Evolutionary conservation across 1,140 invertebrate genomes (phyloP).

Genomic region (Sinella curviseta): DNA sequence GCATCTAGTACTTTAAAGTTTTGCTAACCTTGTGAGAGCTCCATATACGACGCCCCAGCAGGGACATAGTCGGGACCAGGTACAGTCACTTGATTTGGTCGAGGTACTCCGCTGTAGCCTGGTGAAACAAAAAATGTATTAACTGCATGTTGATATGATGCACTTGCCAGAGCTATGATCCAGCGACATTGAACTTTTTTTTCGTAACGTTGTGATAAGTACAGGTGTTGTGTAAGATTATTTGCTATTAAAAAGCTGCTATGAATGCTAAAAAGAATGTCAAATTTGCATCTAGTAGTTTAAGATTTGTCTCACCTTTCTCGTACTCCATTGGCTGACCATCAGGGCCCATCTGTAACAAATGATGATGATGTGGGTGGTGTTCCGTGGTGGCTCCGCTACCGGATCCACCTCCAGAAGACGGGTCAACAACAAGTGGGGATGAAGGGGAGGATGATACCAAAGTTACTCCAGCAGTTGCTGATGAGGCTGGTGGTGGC

Average conservation of each 20-base stretch:
- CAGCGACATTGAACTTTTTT: no score
- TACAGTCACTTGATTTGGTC: constrained; percentile 49
- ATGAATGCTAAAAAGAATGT: no score
- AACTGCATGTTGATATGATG: no score
- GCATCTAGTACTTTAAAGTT: no score
- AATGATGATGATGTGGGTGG: constrained; percentile 10
- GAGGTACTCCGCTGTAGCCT: constrained; percentile 46
- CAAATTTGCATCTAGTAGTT: no score
- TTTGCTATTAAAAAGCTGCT: no score
- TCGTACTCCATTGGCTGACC: constrained; percentile 59
- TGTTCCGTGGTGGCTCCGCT: constrained; percentile 61
- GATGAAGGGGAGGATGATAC: background rate
- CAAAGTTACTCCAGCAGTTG: background rate
- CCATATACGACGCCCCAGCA: constrained; percentile 39
- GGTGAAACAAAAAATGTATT: no score
- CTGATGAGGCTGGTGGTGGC: background rate
- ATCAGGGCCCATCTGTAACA: constrained; percentile 61
- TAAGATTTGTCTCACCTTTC: constrained; percentile 55
- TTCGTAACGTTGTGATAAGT: no score
- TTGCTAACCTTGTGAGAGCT: background rate
- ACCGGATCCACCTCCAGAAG: constrained; percentile 59
- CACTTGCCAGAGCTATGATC: no score
- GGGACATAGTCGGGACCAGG: constrained; percentile 47
- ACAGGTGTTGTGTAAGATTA: no score
- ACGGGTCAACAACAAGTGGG: background rate